Base-by-base conservation (phyloP, 2,888 invertebrate genomes). In the Volucella inflata region DNA sequence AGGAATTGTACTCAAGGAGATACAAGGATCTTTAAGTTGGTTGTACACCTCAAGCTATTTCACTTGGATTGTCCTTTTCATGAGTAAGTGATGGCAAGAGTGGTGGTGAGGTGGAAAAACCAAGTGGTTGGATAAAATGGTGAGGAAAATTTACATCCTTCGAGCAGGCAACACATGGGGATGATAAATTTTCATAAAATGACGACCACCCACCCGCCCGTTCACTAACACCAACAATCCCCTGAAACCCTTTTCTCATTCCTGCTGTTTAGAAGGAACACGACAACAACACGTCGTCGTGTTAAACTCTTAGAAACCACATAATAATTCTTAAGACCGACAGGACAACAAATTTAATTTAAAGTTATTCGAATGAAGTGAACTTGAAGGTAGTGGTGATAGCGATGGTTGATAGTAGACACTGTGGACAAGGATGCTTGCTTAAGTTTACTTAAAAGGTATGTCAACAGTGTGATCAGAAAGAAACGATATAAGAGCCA, bases 301-400 rank as follows among this genome's bases (percentile, higher is more conserved):
- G 87, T 87, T 87, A 85, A 88, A 87, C 88, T 88, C 88, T 87
- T 89, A 88, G 87, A 90, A 91, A 90, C 90, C 91, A 90, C 91
- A 91, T 89, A 87, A 88, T 88, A 88, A 87, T 90, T 90, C 90
- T 91, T 88, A 88, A 90, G 90, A 90, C 85, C 81, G 88, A 77
- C 82, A 88, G 88, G 88, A 88, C 85, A 85, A 85, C 85, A 85
- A 85, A 85, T 85, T 85, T 81, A 85, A 85, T 85, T 85, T 85
- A 85, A 85, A 85, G 85, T 85, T 85, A 85, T 85, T 81, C 76
- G 85, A 85, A 85, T 81, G 81, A 81, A 85, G 81, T 85, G 85
- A 30, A 30, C 30, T 30, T 30, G 30, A 85, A 85, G 81, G 76
- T 57, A 46, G 59, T 59, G 36, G 70, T 65, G 38, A n/a, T 64